Evolutionary conservation across 1,140 invertebrate genomes (phyloP), one percentile per base, ranked within the genome.

Genomic region (Oncopodura yosiiana): DNA sequence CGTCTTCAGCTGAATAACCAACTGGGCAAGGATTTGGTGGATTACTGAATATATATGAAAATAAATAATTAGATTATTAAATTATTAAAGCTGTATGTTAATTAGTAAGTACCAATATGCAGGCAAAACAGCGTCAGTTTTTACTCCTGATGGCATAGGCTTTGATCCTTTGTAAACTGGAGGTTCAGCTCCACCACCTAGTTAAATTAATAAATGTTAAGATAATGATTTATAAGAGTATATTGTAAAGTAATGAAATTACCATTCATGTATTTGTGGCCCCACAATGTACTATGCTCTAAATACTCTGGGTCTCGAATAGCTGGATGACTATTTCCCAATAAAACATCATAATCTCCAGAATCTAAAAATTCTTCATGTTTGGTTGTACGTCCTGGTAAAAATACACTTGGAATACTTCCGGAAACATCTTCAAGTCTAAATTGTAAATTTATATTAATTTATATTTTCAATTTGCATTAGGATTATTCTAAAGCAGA

Each of bases 1-100:
- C 84, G 73, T 96, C 85, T 49, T 82, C 78, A 64, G 78, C 84
- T 77, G 80, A 80, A 62, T 86, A 87, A 58, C 84, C 86, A 58
- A 87, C 76, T 0, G 94, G 95, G 66, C 95, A 99, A 0, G 95
- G 95, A 74, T 99, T 99, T 5, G 94, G 94, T 2, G 95, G 95
- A 68, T 95, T 95, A 70, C 95, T n/a, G n/a, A n/a, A 49, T 34
- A 24, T n/a, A n/a, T n/a, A n/a, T n/a, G n/a, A n/a, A n/a, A n/a
- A n/a, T n/a, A n/a, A n/a, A n/a, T n/a, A n/a, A n/a, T n/a, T n/a
- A n/a, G n/a, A n/a, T n/a, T n/a, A n/a, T n/a, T n/a, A n/a, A n/a
- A n/a, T n/a, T n/a, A n/a, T n/a, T n/a, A n/a, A n/a, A n/a, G n/a
- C n/a, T n/a, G n/a, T n/a, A n/a, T n/a, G n/a, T n/a, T n/a, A n/a